Base-by-base conservation (phyloP, 2,888 invertebrate species). In the Panopea generosa region DNA sequence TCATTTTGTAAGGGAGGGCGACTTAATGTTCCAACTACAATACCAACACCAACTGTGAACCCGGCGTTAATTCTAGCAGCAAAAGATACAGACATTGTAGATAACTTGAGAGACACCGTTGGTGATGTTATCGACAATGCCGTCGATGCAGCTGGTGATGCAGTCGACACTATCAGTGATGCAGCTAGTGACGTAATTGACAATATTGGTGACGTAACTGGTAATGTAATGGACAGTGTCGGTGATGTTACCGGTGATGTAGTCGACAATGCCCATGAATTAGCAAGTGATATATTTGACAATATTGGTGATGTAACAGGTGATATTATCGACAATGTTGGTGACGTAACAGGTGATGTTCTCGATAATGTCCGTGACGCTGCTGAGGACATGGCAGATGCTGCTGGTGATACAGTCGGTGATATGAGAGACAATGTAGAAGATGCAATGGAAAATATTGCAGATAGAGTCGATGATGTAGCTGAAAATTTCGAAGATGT, bases 21-120 rank as follows among this genome's bases (percentile, higher is more conserved):
- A 24, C 71, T 66, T 6, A 50, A 40, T n/a, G 11, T 53, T 11
- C 62, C 71, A 22, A 52, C 67, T 14, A 68, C 67, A 24, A 45
- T 57, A 2, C 52, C 75, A 9, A 49, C 73, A 29, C 76, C 66
- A 20, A 38, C 47, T 27, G 22, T 78, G 18, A 69, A 74, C 29
- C 74, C 78, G 7, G 67, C 55, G 0, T 18, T 78, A 22, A 33
- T 69, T 1, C 16, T 78, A 9, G 73, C 74, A 26, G 70, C 74
- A 24, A 18, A 49, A 14, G 63, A 49, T 18, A 49, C 49, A n/a
- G 78, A 78, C 55, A 2, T 78, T 18, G 33, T 70, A 16, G 78
- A 78, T 14, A 74, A 74, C 29, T 29, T 73, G 7, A 55, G 66
- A 53, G 77, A 77, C 43, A 49, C 66, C 1, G 52, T 70, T 11